Base-by-base conservation (phyloP, 2,797 vertebrate species). In the Gallinago nigripennis region DNA sequence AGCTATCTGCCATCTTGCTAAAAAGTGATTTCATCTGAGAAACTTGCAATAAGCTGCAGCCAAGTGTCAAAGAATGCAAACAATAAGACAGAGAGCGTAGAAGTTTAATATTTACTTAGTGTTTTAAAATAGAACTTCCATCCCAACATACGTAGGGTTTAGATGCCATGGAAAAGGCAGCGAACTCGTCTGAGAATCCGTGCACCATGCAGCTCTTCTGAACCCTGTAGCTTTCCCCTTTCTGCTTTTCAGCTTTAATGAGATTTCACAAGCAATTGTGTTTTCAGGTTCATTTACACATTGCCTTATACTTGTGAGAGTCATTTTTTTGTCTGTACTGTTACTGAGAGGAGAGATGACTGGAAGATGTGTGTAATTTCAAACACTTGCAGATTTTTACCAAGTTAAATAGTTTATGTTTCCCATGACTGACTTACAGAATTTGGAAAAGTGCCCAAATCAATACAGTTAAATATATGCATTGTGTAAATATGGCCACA, bases 121-220 rank as follows among this genome's bases (percentile, higher is more conserved):
- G 58, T 65, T 95, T 86, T 94, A 93, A 96, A 96, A 94, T 72
- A 94, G 75, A 92, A 58, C 64, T 83, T 95, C 72, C 46, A 64
- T 84, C 93, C n/a, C 81, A 84, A 53, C 31, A 43, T 20, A 51
- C 0, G 0, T 17, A 56, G 27, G 24, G 30, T 66, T 90, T 63
- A 76, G 23, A 88, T 60, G 33, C 43, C 7, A 18, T 2, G 3
- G 35, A 86, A 80, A 78, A 79, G 45, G 56, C 43, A 66, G 35
- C 68, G 20, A 25, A 64, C n/a, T 82, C 0, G 0, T 91, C 58
- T 80, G 48, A 82, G 56, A 24, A 82, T 57, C n/a, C 69, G 73
- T 17, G 20, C 27, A 27, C 25, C 18, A 15, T 18, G 27, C 35
- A 84, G 45, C 31, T 73, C 46, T 72, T 50, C 39, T 39, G 39